A percentile compares a stretch with the other conserved stretches of the same genome.
Evolutionary conservation across 2,888 invertebrate genomes (phyloP).

Genomic region (Phortica magna): DNA sequence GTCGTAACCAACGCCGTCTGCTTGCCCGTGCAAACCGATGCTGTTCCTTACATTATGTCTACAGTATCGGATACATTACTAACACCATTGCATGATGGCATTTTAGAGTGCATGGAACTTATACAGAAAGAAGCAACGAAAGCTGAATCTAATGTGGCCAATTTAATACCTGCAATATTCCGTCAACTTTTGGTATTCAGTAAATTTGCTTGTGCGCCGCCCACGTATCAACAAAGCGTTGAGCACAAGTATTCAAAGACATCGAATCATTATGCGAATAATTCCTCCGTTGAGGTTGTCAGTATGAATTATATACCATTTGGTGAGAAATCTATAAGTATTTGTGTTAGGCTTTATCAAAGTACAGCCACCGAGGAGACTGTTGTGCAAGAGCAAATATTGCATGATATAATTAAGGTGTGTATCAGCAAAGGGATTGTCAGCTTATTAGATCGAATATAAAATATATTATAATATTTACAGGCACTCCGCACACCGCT

Average conservation of each 20-base stretch:
- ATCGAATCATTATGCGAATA: constrained; percentile 71
- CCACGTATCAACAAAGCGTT: constrained; percentile 76
- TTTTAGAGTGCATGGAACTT: constrained; percentile 91
- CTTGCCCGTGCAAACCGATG: constrained; percentile 89
- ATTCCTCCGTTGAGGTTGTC: constrained; percentile 84
- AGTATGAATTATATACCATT: constrained; percentile 92
- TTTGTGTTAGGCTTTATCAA: constrained; percentile 87
- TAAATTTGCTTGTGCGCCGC: constrained; percentile 85
- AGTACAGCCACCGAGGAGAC: constrained; percentile 84
- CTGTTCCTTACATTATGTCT: constrained; percentile 88
- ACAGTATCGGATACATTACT: constrained; percentile 88
- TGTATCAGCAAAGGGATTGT: constrained; percentile 39
- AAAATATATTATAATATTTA: neutral
- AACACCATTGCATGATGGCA: constrained; percentile 90
- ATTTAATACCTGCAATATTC: constrained; percentile 84
- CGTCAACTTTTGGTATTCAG: constrained; percentile 83
- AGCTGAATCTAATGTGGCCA: constrained; percentile 80
- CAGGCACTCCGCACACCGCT: constrained; percentile 85
- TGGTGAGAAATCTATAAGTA: constrained; percentile 87
- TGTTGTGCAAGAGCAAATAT: constrained; percentile 85
- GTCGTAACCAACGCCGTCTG: constrained; percentile 88
- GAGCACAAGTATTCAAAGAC: constrained; percentile 80
- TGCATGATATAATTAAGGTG: constrained; percentile 83
- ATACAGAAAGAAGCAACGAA: constrained; percentile 87
- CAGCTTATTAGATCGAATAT: neutral